Percentiles rank a stretch among this genome's conserved stretches.
Evolutionary conservation across 2,113 vertebrate species (phyloP).

Genomic region (Dendropsophus ebraccatus): DNA sequence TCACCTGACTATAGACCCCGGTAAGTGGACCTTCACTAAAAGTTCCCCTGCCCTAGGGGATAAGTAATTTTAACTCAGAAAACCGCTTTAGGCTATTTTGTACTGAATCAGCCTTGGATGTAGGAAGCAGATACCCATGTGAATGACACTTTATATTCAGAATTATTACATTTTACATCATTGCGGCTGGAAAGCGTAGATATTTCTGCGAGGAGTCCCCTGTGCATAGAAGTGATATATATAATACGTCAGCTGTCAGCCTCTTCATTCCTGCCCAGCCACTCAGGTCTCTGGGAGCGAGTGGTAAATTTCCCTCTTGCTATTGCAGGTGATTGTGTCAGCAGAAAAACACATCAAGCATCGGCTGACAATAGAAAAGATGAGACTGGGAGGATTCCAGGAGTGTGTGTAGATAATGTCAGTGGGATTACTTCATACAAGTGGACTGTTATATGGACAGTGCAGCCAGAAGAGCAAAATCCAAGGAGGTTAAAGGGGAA

Average conservation of each 20-base stretch:
- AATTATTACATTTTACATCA: slow-evolving; percentile 14
- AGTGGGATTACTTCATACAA: background rate
- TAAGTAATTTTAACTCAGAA: too few species aligned
- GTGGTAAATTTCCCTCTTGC: slow-evolving; percentile 1
- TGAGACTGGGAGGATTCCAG: background rate
- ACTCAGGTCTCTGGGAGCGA: background rate
- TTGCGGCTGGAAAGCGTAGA: background rate
- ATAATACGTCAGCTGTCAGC: slow-evolving; percentile 16
- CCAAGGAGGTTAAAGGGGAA: background rate
- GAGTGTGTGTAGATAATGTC: background rate
- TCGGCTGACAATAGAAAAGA: slow-evolving; percentile 11
- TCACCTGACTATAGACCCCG: too few species aligned
- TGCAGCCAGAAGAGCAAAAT: background rate
- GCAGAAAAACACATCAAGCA: slow-evolving; percentile 31
- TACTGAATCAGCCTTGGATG: background rate
- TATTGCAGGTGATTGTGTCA: slow-evolving; percentile 34
- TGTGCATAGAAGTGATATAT: background rate
- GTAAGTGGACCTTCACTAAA: too few species aligned
- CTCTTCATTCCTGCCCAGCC: background rate
- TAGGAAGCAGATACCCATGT: background rate
- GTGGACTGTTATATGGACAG: background rate
- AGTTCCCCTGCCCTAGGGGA: too few species aligned
- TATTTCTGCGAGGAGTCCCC: background rate
- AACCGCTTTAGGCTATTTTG: too few species aligned
- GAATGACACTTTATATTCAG: background rate